Conservation (phyloP, 1,140 invertebrate species). For the Cotesia chilonis region DNA sequence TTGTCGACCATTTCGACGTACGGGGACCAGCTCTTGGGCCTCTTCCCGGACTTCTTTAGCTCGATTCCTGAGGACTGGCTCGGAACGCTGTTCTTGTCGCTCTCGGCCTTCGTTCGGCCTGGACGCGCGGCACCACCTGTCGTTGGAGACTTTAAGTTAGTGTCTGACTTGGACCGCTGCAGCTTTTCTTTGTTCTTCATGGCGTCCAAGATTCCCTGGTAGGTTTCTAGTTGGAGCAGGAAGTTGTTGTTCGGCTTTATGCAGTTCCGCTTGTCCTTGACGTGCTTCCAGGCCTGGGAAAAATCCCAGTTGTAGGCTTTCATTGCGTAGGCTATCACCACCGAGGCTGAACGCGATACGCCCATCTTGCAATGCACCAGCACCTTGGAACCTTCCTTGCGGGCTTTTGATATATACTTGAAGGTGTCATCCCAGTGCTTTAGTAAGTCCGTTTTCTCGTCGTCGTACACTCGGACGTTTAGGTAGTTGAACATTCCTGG, state of each 20-base stretch:
- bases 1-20: constrained; percentile 72
- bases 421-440: constrained; percentile 98
- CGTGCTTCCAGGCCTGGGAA: constrained; percentile 86
- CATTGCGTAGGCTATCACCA: constrained; percentile 98
- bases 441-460: constrained; percentile 93
- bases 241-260: constrained; percentile 97
- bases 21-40: constrained; percentile 86
- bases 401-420: constrained; percentile 94
- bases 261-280: constrained; percentile 88
- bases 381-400: constrained; percentile 88
- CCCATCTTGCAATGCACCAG: constrained; percentile 99
- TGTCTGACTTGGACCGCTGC: constrained; percentile 92
- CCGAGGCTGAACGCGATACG: constrained; percentile 96
- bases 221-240: constrained; percentile 91
- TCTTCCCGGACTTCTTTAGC: constrained; percentile 59
- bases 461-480: constrained; percentile 96
- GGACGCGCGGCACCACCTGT: constrained; percentile 46
- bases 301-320: constrained; percentile 96
- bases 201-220: constrained; percentile 93
- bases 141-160: constrained; percentile 82
- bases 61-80: constrained; percentile 52
- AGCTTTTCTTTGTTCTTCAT: constrained; percentile 95
- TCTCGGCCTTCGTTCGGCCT: constrained; percentile 57
- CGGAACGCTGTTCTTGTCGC: constrained; percentile 53
- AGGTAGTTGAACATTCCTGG: constrained; percentile 95